A percentile compares a stretch with the other conserved stretches of the same genome.
Evolutionary conservation across 1,140 invertebrate genomes (phyloP).

Genomic region (Phymastichus coffea): DNA sequence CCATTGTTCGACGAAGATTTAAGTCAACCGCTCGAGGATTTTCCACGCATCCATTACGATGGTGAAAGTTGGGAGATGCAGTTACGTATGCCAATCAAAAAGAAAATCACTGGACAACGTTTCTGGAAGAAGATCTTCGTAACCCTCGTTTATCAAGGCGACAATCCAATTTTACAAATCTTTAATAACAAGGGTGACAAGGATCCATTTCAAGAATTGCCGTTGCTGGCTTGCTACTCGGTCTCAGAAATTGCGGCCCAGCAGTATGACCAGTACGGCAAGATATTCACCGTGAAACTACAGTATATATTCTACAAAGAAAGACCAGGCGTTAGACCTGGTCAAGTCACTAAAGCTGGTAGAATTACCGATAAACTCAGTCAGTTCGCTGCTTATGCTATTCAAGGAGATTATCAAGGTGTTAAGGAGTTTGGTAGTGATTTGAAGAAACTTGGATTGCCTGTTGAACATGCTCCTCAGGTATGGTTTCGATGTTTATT

Average conservation of each 20-base stretch:
- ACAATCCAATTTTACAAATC: conserved; percentile 82
- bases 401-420: conserved; percentile 88
- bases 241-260: conserved; percentile 91
- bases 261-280: conserved; percentile 97
- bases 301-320: conserved; percentile 99
- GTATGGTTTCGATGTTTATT: conserved; percentile 42
- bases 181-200: conserved; percentile 83
- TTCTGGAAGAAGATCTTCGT: conserved; percentile 99
- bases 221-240: conserved; percentile 89
- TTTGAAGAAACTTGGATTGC: conserved; percentile 88
- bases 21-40: conserved; percentile 89
- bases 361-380: conserved; percentile 87
- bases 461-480: conserved; percentile 96
- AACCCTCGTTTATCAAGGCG: conserved; percentile 74
- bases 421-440: conserved; percentile 91
- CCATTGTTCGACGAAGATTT: conserved; percentile 94
- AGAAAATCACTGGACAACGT: conserved; percentile 94
- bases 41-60: conserved; percentile 75
- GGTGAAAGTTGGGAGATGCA: conserved; percentile 97
- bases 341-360: conserved; percentile 93
- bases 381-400: conserved; percentile 92
- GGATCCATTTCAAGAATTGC: conserved; percentile 91
- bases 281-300: conserved; percentile 98
- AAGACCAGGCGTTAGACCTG: conserved; percentile 91
- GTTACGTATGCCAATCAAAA: conserved; percentile 93